A percentile compares a stretch with the other conserved stretches of the same genome.
Evolutionary conservation across 2,797 vertebrate genomes (phyloP).

Genomic region (Chaetodon trifasciatus): DNA sequence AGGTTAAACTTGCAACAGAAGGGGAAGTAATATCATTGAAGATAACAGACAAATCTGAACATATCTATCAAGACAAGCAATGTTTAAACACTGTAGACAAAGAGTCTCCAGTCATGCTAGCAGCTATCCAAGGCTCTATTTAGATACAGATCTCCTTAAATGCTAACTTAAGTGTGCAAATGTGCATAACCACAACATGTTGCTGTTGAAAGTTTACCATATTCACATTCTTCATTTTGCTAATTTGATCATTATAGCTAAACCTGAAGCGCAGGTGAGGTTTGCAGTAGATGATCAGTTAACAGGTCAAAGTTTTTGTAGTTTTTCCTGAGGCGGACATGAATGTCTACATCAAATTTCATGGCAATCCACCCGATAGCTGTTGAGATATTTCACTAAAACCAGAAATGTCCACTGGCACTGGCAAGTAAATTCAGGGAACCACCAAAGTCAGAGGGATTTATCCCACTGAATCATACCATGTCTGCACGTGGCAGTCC

Average conservation of each 20-base stretch:
- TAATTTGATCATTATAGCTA: not conserved
- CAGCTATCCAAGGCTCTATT: not conserved
- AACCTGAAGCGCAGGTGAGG: not conserved
- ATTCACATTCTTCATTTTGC: not conserved
- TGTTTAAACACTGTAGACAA: not conserved
- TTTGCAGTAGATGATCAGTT: not conserved
- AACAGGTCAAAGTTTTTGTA: not conserved
- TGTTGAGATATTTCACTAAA: not conserved
- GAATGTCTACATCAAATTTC: not conserved
- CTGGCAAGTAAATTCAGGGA: not conserved
- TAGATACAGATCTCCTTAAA: not conserved
- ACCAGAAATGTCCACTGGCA: not conserved
- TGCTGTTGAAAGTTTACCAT: not conserved
- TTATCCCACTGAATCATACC: not conserved
- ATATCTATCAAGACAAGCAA: not conserved
- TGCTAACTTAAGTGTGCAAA: not conserved
- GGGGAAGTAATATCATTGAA: not conserved
- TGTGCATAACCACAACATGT: not conserved
- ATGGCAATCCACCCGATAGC: not conserved
- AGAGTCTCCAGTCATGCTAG: not conserved
- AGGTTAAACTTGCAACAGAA: not conserved
- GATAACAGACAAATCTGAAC: not conserved
- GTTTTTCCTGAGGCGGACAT: not conserved
- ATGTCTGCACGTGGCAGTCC: not conserved
- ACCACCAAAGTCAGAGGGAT: not conserved